Conservation (phyloP, 2,888 invertebrate genomes). For the Ectemnius cavifrons region DNA sequence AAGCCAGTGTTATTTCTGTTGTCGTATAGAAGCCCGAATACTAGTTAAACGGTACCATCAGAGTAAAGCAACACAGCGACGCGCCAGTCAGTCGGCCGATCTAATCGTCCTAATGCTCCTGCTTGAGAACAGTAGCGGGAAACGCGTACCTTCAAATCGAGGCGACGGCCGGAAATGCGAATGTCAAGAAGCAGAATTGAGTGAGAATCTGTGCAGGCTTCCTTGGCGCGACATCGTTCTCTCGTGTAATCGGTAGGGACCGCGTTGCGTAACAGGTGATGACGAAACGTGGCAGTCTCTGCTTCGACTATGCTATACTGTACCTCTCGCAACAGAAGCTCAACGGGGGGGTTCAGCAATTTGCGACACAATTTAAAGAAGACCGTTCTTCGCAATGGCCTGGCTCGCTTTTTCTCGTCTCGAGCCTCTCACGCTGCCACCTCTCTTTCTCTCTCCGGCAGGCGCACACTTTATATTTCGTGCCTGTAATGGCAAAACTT, state of each 20-base stretch:
- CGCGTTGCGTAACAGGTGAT: slow-evolving; percentile 63
- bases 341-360: slow-evolving; percentile 63
- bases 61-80: neutral
- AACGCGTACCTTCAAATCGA: slow-evolving; percentile 2
- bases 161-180: slow-evolving; percentile 33
- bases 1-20: too few species aligned
- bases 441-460: neutral
- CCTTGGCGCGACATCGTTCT: too few species aligned
- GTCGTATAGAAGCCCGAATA: neutral
- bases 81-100: neutral
- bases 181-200: slow-evolving; percentile 42
- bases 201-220: slow-evolving; percentile 43
- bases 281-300: slow-evolving; percentile 44
- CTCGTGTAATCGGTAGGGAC: slow-evolving; percentile 34
- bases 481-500: slow-evolving; percentile 73
- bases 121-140: neutral
- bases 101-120: neutral
- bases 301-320: slow-evolving; percentile 25
- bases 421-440: slow-evolving; percentile 47
- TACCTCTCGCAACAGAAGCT: slow-evolving; percentile 31
- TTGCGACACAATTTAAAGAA: slow-evolving; percentile 74
- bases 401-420: slow-evolving; percentile 28
- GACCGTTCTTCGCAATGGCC: slow-evolving; percentile 49
- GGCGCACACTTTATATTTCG: slow-evolving; percentile 60
- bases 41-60: neutral